Base-by-base conservation (phyloP, 2,888 invertebrate genomes). In the Mesorhabditis belari region DNA sequence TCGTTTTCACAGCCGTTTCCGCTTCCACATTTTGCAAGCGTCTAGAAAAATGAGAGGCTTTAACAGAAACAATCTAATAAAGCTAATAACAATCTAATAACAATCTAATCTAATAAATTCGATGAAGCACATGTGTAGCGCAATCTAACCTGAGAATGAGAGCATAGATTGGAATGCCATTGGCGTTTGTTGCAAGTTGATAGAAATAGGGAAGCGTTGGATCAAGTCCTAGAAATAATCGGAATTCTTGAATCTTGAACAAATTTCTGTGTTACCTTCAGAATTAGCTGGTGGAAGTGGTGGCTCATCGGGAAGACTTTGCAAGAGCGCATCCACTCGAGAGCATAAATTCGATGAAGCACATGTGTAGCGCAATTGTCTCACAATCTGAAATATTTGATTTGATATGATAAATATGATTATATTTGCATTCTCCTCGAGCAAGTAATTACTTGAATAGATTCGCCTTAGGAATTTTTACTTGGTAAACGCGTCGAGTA, bases 341-440 rank as follows among this genome's bases (percentile, higher is more conserved):
- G 66, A 66, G 35, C 61, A 66, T 21, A 66, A 55, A 25, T 64
- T 57, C 17, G 66, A 62, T n/a, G 50, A 58, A 3, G 62, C 58
- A 27, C 53, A 58, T n/a, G 56, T 52, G 61, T 63, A 64, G 2
- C 61, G 49, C 6, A 66, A 59, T 19, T 61, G 35, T 21, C 62
- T 49, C 25, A 64, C 59, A 35, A 66, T 56, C 58, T 66, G 56
- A 23, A 56, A 58, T 27, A n/a, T n/a, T n/a, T n/a, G n/a, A n/a
- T n/a, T n/a, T n/a, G n/a, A n/a, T n/a, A n/a, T n/a, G n/a, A n/a
- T n/a, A n/a, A n/a, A n/a, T n/a, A n/a, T n/a, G n/a, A n/a, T n/a
- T n/a, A n/a, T n/a, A n/a, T n/a, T n/a, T n/a, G n/a, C n/a, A n/a
- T n/a, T n/a, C n/a, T n/a, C n/a, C n/a, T n/a, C n/a, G n/a, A n/a